Base-by-base conservation (phyloP, 35 echinoderm and acorn worm species). In the Apostichopus japonicus region DNA sequence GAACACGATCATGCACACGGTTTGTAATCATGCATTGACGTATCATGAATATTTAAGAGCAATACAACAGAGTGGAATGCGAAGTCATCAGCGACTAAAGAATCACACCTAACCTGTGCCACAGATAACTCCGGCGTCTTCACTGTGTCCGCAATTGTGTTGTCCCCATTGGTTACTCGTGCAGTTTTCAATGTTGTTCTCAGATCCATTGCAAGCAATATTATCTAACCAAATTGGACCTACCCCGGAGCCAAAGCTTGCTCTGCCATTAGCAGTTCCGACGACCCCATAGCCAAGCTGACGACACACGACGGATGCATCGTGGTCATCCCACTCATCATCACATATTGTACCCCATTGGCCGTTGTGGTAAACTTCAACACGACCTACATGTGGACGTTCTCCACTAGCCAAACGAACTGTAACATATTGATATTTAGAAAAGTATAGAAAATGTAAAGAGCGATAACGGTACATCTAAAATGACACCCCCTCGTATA, bases 331-430 rank as follows among this genome's bases (percentile, higher is more conserved):
- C 86, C 86, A 65, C 13, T 4, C 23, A 19, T 65, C 44, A 71
- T 89, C 62, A 71, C 86, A 89, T 3, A 89, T 10, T 23, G 57
- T 89, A 4, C 62, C 86, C 86, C 86, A 89, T 71, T 65, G 59
- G 5, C 33, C 6, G 52, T 89, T 71, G 24, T 70, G 24, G 8
- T 71, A 25, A 24, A 89, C 21, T 71, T 89, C 86, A 6, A 89
- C 16, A 19, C 57, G 86, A 7, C 86, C 86, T 89, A 87, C 55
- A 21, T n/a, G 55, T 56, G 8, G 10, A 33, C 17, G 61, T 33
- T 33, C 27, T 4, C 81, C 83, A 24, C 73, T 77, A 13, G 59
- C 83, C 11, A 93, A 55, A 19, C 92, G 81, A 23, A 88, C 90
- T 91, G 19, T 33, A 2, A 33, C 27, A 58, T 22, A 86, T 25